These are phyloP conservation scores for Pterobdella sp. DNA, from an alignment of 2,888 invertebrate genomes.

Conservation along the genomic window DNA sequence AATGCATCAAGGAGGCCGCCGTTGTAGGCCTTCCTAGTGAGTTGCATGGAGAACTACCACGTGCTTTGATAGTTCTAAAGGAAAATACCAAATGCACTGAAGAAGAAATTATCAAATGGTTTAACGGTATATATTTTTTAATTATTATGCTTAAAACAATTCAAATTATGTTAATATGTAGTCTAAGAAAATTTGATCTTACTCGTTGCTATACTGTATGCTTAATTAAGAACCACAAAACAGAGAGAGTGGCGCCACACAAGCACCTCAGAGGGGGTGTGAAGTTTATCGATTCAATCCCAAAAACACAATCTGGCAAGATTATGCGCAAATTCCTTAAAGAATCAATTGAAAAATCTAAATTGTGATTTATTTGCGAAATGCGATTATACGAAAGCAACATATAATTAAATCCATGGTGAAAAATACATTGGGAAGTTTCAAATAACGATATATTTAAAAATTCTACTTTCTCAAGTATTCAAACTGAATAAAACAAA, in stretches of 20 bases:
- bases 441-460: too few relatives aligned
- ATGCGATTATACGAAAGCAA: neutral
- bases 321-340: slow-evolving; percentile 22
- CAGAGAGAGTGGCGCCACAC: slow-evolving; percentile 30
- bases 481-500: too few relatives aligned
- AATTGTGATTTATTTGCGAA: slow-evolving; percentile 2
- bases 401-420: too few relatives aligned
- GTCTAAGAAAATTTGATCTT: too few relatives aligned
- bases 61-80: slow-evolving; percentile 26
- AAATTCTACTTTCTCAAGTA: too few relatives aligned
- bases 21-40: slow-evolving; percentile 24
- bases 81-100: slow-evolving; percentile 13
- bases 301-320: slow-evolving; percentile 29
- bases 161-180: too few relatives aligned
- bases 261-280: slow-evolving; percentile 33
- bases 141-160: too few relatives aligned
- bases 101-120: slow-evolving; percentile 15
- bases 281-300: slow-evolving; percentile 29
- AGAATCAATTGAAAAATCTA: neutral
- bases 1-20: slow-evolving; percentile 24
- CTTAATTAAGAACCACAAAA: too few relatives aligned
- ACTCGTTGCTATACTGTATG: too few relatives aligned
- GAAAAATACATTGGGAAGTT: too few relatives aligned
- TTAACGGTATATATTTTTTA: slow-evolving; percentile 9
- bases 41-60: slow-evolving; percentile 28